These are phyloP conservation scores for Phenganax stokvisi DNA, from an alignment of 92 coral and sea anemone species.

Conservation along the genomic window DNA sequence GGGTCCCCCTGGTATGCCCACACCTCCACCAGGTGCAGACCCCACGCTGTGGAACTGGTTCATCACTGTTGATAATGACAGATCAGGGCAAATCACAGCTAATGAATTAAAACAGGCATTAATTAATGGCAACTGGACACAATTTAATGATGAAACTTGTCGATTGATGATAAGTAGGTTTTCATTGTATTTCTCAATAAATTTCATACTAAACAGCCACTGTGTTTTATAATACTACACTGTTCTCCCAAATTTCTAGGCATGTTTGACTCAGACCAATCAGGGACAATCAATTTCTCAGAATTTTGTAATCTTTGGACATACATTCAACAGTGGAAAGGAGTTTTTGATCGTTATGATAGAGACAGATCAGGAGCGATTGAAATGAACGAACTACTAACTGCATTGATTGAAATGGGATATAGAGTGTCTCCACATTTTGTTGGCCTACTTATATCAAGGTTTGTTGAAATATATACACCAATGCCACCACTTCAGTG, in stretches of 20 bases:
- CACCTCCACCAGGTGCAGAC: constrained; percentile 85
- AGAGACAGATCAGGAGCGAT: constrained; percentile 87
- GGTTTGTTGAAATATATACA: constrained; percentile 44
- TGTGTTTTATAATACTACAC: background rate
- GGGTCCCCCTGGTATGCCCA: constrained; percentile 46
- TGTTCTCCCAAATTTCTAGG: constrained; percentile 46
- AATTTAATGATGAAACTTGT: constrained; percentile 87
- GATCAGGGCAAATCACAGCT: constrained; percentile 85
- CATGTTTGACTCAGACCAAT: constrained; percentile 88
- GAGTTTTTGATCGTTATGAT: constrained; percentile 94
- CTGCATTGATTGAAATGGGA: constrained; percentile 85
- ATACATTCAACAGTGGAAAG: constrained; percentile 97
- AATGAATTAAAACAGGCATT: constrained; percentile 84
- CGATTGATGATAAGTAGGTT: constrained; percentile 84
- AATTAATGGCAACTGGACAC: constrained; percentile 94
- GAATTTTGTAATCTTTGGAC: constrained; percentile 87
- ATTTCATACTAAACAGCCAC: background rate
- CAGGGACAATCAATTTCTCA: constrained; percentile 90
- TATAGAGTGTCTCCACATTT: constrained; percentile 70
- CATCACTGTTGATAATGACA: constrained; percentile 74
- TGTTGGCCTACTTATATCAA: constrained; percentile 61
- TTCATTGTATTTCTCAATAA: background rate
- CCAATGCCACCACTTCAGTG: too few species aligned
- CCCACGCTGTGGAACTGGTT: constrained; percentile 97
- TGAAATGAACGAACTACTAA: constrained; percentile 69